Base-by-base conservation (phyloP, 2,113 vertebrate genomes). In the Elaphurus davidianus region DNA sequence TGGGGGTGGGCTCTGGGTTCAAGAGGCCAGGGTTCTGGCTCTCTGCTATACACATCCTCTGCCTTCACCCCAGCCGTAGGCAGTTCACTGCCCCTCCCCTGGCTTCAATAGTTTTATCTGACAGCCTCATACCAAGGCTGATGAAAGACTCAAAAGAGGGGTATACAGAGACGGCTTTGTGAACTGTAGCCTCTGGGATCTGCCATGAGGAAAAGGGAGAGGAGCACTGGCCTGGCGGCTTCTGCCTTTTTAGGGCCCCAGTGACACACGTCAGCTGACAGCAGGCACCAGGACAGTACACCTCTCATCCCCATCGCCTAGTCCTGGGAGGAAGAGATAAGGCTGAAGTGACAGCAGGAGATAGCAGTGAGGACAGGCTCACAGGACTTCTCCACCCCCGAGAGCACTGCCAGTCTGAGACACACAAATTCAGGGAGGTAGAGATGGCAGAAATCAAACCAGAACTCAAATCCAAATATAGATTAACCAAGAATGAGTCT, bases 401-500 rank as follows among this genome's bases (percentile, higher is more conserved):
- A 82, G 59, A 79, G 27, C 55, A 64, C 74, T 97, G 83, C 92
- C 90, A 67, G 6, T 74, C 57, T 43, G 9, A 88, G 50, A 95
- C 12, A 89, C 3, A 67, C 54, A 71, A 85, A 78, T 12, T 54
- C 27, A n/a, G 57, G 28, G 21, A 91, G 60, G 52, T 36, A 78
- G 13, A 87, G 67, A 95, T 54, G 50, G 83, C 50, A 91, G 47
- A 60, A 83, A 64, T 43, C 76, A 96, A 86, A 78, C 12, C 17
- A 62, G 81, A 78, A 83, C 60, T 93, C 92, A 97, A 36, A 89
- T 45, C 47, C 28, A 94, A 78, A 90, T 55, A 81, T 9, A 60
- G n/a, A 91, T 67, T 52, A 94, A 57, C 47, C 40, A 92, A 83
- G 54, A 92, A 93, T 43, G 30, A 97, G 89, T 57, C 93, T 85